These are phyloP conservation scores for Eulemur coronatus DNA, from an alignment of 2,797 vertebrate genomes.

Conservation along the genomic window DNA sequence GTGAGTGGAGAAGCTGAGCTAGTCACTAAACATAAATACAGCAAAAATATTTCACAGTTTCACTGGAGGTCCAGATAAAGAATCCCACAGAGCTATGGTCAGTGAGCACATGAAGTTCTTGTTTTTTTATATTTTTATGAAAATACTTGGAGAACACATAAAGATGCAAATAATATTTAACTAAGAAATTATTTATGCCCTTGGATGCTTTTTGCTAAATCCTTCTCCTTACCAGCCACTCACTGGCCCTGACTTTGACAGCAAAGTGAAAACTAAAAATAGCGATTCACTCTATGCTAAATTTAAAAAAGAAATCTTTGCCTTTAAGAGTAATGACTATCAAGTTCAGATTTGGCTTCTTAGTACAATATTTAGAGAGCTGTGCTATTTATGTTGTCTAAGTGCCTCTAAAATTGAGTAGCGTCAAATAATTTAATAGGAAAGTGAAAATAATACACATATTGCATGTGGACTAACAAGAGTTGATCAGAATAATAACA, in stretches of 20 bases:
- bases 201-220: neutral
- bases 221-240: neutral
- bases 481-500: neutral
- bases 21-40: neutral
- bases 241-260: neutral
- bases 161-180: neutral
- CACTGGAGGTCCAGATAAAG: neutral
- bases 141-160: neutral
- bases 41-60: neutral
- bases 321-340: neutral
- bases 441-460: conserved; percentile 6
- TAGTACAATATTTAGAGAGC: neutral
- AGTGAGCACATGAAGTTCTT: neutral
- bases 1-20: neutral
- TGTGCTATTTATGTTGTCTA: conserved; percentile 21
- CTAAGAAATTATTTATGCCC: neutral
- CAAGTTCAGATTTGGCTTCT: conserved; percentile 17
- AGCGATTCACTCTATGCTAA: neutral
- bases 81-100: neutral
- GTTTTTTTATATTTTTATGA: neutral
- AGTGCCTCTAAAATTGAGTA: neutral
- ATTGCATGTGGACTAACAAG: neutral
- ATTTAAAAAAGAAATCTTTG: conserved; percentile 51
- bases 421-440: neutral
- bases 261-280: neutral